These are phyloP conservation scores for Octonoba sinensis DNA, from an alignment of 2,888 invertebrate species.

Conservation along the genomic window DNA sequence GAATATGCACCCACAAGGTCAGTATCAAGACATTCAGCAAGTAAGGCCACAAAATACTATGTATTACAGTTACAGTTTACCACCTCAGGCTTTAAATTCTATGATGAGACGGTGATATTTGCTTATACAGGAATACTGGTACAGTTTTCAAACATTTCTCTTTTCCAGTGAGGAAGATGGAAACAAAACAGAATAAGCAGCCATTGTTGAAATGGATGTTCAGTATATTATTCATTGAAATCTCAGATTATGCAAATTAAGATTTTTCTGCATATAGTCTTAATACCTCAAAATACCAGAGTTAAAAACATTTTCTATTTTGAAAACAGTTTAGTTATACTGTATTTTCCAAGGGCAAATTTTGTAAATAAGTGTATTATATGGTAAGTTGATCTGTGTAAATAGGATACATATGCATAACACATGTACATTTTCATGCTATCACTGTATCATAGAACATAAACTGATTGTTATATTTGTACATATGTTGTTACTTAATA, in stretches of 20 bases:
- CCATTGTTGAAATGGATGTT: background rate
- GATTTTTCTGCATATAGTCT: background rate
- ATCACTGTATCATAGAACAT: constrained; percentile 55
- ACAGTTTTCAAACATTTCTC: constrained; percentile 8
- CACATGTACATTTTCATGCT: constrained; percentile 18
- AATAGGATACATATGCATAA: too few species aligned
- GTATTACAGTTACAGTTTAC: constrained; percentile 81
- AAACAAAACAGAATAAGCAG: too few species aligned
- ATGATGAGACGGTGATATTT: constrained; percentile 76
- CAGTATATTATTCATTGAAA: constrained; percentile 8
- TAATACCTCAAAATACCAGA: constrained; percentile 43
- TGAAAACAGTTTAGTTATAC: constrained; percentile 49
- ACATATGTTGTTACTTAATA: constrained; percentile 37
- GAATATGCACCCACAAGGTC: constrained; percentile 74
- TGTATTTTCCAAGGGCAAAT: constrained; percentile 42
- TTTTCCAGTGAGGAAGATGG: background rate
- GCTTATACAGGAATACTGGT: constrained; percentile 15
- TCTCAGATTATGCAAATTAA: constrained; percentile 27
- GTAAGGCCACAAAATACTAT: constrained; percentile 76
- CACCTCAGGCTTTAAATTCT: constrained; percentile 81
- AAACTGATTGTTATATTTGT: constrained; percentile 54
- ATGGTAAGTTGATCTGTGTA: too few species aligned
- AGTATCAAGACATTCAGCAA: constrained; percentile 69
- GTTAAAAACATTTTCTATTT: constrained; percentile 24
- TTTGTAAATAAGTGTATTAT: constrained; percentile 48